These are phyloP conservation scores for Cavia aperea DNA, from an alignment of 2,113 vertebrate genomes.

Conservation along the genomic window DNA sequence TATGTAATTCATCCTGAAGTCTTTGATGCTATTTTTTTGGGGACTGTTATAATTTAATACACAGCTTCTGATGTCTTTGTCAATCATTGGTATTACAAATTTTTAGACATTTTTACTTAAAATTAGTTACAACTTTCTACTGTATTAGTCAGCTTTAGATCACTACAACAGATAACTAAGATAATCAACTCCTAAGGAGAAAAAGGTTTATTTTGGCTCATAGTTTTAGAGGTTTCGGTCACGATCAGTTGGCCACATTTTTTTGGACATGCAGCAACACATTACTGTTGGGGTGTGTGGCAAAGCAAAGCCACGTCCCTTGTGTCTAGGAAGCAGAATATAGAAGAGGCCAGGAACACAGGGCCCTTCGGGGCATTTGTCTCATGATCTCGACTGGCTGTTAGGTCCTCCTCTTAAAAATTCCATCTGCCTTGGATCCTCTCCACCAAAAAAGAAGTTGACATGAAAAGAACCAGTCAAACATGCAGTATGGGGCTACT, in stretches of 20 bases:
- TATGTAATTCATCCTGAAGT: not conserved
- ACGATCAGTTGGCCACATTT: rapidly evolving
- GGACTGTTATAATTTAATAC: not conserved
- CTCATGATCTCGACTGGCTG: too few species aligned
- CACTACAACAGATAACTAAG: not conserved
- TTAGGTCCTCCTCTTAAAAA: not conserved
- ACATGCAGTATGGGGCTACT: too few species aligned
- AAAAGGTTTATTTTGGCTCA: not conserved
- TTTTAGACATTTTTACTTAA: not conserved
- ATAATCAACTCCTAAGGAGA: not conserved
- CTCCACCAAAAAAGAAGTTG: too few species aligned
- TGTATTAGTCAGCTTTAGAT: not conserved
- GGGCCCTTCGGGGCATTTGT: not conserved
- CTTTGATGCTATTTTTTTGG: not conserved
- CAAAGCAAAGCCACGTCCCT: not conserved
- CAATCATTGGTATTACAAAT: not conserved
- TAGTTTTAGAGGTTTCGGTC: not conserved
- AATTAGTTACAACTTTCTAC: not conserved
- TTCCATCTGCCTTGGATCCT: too few species aligned
- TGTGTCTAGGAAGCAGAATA: too few species aligned
- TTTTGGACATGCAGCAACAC: not conserved
- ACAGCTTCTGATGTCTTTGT: not conserved
- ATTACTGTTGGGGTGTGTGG: too few species aligned
- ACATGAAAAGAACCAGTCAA: too few species aligned
- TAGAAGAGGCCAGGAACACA: not conserved